phyloP scores from a whole-genome alignment of 2,888 invertebrate genomes.

The Pseudolycoriella hygida region DNA sequence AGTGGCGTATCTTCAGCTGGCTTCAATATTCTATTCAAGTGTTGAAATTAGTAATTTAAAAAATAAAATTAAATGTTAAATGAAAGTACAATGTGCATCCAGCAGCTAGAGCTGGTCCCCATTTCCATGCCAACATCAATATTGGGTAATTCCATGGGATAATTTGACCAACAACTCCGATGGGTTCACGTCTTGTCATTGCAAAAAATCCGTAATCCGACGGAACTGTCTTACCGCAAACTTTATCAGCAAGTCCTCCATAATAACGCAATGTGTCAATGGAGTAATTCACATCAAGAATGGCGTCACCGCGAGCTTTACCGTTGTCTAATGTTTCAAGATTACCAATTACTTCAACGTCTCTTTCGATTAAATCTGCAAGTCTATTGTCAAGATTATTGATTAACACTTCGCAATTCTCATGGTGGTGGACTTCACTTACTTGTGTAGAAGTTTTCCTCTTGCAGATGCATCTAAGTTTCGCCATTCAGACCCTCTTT shows the following conservation, averaged over 20 bases:
- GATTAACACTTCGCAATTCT: not conserved
- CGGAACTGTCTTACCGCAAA: constrained; percentile 69
- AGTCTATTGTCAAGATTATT: constrained; percentile 28
- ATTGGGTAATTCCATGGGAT: constrained; percentile 72
- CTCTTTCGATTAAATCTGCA: constrained; percentile 61
- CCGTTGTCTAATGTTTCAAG: constrained; percentile 70
- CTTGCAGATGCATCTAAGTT: constrained; percentile 64
- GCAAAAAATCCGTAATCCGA: constrained; percentile 41
- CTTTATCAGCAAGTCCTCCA: constrained; percentile 78
- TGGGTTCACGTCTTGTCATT: constrained; percentile 51
- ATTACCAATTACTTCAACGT: constrained; percentile 50
- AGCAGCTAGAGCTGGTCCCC: constrained; percentile 41
- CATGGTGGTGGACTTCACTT: constrained; percentile 15
- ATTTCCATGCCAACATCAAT: constrained; percentile 71
- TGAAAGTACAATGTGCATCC: constrained; percentile 57
- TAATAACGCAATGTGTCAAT: constrained; percentile 42
- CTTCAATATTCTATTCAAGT: too few relatives aligned
- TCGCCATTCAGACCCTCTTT: constrained; percentile 56
- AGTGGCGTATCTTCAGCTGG: constrained; percentile 76
- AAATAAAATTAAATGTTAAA: too few relatives aligned
- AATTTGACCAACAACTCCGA: constrained; percentile 65
- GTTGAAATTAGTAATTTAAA: too few relatives aligned
- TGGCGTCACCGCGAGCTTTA: constrained; percentile 43
- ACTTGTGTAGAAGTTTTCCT: constrained; percentile 47
- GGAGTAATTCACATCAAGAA: constrained; percentile 34